Evolutionary conservation across 2,113 vertebrate genomes (phyloP), one percentile per base, ranked within the genome.

Genomic region (Himantopus leucocephalus): DNA sequence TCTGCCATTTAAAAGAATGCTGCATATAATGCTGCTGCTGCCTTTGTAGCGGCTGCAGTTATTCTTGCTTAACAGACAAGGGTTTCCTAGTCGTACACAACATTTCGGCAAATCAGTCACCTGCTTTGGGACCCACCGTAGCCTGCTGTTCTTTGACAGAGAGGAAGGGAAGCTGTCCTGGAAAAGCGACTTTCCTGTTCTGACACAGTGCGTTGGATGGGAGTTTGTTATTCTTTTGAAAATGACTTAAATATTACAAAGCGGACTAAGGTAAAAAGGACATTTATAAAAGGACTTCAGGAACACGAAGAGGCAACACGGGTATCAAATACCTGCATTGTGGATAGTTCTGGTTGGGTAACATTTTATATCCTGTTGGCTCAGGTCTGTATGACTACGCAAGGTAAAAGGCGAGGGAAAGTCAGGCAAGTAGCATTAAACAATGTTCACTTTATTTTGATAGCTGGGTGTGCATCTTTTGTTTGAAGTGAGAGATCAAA

Each of bases 281-380:
- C 22, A 2, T 68, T 90, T 75, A 58, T 70, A n/a, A 93, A 88
- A 92, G 27, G 27, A 37, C 26, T 92, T 91, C 48, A 79, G 60
- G 45, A 87, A 76, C 47, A 79, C 89, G 80, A 58, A 75, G 45
- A 55, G 45, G 77, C 45, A 52, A 59, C n/a, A 7, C 35, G 53
- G 21, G 56, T 78, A 39, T 95, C 58, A 78, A 70, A 72, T 95
- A 50, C 27, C 73, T 52, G 76, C 32, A 34, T 24, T 94, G 91
- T 82, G 76, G 53, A 24, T 86, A 58, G 86, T 90, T 95, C 81
- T 92, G 95, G 87, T 88, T 92, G 77, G 80, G 80, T 89, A 90
- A 82, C 41, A 79, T 92, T 97, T 95, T 94, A 83, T n/a, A 95
- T 95, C 91, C 95, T 94, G 66, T 94, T 97, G 94, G 94, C 86